Evolutionary conservation across 2,888 invertebrate species (phyloP), one percentile per base, ranked within the genome.

Genomic region (Polyommatus icarus): DNA sequence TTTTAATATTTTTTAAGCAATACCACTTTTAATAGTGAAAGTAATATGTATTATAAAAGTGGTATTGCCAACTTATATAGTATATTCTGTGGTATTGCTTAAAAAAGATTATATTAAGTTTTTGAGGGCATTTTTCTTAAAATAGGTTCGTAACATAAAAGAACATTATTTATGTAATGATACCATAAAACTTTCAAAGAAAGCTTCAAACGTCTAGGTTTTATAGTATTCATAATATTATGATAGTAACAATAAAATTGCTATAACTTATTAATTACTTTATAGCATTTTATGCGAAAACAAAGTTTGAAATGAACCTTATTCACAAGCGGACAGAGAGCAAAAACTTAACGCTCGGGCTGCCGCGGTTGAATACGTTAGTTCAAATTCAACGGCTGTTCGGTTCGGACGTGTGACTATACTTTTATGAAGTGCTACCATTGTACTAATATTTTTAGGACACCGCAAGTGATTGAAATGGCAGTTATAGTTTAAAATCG

Each of bases 331-430:
- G 82, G 78, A 84, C 89, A 86, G 89, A 87, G 88, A 88, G 90
- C 89, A 91, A 89, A 91, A 91, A 93, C 90, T 88, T 90, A 84
- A 83, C 83, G 89, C 88, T 89, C 89, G 91, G 90, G 90, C 91
- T 91, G 80, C 82, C 81, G 80, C 81, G 81, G 80, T 90, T 79
- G 80, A 93, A 32, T 89, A 93, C 92, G 93, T 94, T 91, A 94
- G 93, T 94, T 90, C 90, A 90, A 91, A 90, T 88, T 89, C 89
- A 85, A 87, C 92, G 85, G 89, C 89, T 89, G 89, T 84, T 84
- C 82, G 83, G 85, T 87, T 85, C 88, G 91, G 85, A 91, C 92
- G 92, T 88, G 87, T 29, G 67, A 29, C 67, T 67, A 15, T 29
- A 67, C 67, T 67, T 67, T 67, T 29, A 29, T 32, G 15, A 29